phyloP scores from a whole-genome alignment of 2,888 invertebrate species.

The Neuroscelio doddi region DNA sequence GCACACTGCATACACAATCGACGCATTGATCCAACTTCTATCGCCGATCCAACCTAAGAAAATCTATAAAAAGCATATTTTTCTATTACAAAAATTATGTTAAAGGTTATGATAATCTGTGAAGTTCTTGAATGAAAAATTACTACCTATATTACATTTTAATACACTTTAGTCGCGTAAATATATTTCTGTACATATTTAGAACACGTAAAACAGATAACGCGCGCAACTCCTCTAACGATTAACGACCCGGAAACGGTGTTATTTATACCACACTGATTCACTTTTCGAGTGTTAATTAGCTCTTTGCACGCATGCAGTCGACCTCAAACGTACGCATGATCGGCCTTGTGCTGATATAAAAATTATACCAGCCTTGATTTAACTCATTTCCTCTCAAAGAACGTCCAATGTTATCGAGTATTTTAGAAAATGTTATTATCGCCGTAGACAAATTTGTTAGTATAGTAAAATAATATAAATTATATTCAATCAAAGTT shows the following conservation, averaged over 20 bases:
- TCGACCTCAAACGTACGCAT: conserved; percentile 23
- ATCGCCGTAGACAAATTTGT: not conserved
- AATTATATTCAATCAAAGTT: not conserved
- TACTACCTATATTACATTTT: not conserved
- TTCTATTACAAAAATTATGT: too few species aligned
- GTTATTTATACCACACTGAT: conserved; percentile 49
- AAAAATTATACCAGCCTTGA: conserved; percentile 22
- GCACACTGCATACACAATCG: conserved; percentile 86
- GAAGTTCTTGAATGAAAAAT: too few species aligned
- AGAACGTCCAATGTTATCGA: conserved; percentile 10
- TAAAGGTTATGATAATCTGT: too few species aligned
- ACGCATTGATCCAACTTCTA: conserved; percentile 83
- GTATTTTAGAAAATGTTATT: not conserved
- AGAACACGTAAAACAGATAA: conserved; percentile 41
- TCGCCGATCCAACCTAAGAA: conserved; percentile 92
- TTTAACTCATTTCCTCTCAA: conserved; percentile 25
- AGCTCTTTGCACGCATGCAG: conserved; percentile 47
- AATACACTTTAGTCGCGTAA: conserved; percentile 26
- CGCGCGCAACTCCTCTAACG: conserved; percentile 44
- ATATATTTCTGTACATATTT: conserved; percentile 34
- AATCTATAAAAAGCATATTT: conserved; percentile 76
- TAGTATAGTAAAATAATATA: not conserved
- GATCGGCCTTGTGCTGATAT: conserved; percentile 39
- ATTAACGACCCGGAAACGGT: conserved; percentile 49
- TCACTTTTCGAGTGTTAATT: conserved; percentile 50